Evolutionary conservation across 2,113 vertebrate genomes (phyloP).

Genomic region (Percina caprodes): DNA sequence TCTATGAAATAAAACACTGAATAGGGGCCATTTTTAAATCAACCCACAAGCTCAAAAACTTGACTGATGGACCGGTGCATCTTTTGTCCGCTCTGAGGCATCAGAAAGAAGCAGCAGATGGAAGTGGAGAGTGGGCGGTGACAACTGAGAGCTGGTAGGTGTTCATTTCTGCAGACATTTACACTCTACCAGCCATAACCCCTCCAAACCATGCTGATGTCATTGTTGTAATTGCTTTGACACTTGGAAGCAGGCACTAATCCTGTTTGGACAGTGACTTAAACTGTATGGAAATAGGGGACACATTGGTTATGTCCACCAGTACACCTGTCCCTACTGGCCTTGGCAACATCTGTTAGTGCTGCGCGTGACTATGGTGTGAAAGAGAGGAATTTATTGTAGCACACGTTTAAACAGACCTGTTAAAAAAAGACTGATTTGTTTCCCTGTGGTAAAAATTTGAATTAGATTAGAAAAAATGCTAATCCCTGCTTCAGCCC

Average conservation of each 20-base stretch:
- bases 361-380: slow-evolving; percentile 20
- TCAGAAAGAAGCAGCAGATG: slow-evolving; percentile 69
- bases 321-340: slow-evolving; percentile 54
- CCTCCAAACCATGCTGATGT: slow-evolving; percentile 65
- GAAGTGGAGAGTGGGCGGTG: slow-evolving; percentile 53
- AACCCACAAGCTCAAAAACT: slow-evolving; percentile 34
- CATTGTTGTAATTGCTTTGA: slow-evolving; percentile 78
- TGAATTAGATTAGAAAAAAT: too few relatives aligned
- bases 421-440: slow-evolving; percentile 27
- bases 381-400: slow-evolving; percentile 38
- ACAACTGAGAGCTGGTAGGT: slow-evolving; percentile 55
- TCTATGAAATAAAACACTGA: slow-evolving; percentile 20
- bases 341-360: slow-evolving; percentile 53
- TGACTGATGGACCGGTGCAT: slow-evolving; percentile 42
- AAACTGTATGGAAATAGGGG: slow-evolving; percentile 64
- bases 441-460: slow-evolving; percentile 21
- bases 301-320: slow-evolving; percentile 48
- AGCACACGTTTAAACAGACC: slow-evolving; percentile 13
- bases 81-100: slow-evolving; percentile 45
- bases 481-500: slow-evolving; percentile 42
- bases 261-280: slow-evolving; percentile 75
- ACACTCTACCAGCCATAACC: slow-evolving; percentile 67
- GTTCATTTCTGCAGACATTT: slow-evolving; percentile 66
- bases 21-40: slow-evolving; percentile 46
- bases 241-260: slow-evolving; percentile 72